These are phyloP conservation scores for Sebastes schlegelii DNA, from an alignment of 2,113 vertebrate species.

Conservation along the genomic window DNA sequence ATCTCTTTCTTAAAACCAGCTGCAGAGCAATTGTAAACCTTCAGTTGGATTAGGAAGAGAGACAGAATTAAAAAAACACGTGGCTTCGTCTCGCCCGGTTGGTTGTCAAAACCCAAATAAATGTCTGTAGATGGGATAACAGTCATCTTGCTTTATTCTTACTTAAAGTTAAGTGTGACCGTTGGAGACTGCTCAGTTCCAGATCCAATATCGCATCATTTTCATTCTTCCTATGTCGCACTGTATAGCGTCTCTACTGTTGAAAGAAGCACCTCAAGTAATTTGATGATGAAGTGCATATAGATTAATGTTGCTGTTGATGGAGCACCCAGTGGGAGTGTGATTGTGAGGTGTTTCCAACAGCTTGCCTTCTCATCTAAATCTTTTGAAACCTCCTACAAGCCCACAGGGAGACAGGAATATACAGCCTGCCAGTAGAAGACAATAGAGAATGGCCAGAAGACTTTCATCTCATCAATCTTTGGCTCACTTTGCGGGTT, in stretches of 20 bases:
- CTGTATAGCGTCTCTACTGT: conserved; percentile 20
- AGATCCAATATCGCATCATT: conserved; percentile 33
- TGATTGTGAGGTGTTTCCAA: conserved; percentile 75
- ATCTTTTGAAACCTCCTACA: conserved; percentile 73
- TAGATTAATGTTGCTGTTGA: conserved; percentile 73
- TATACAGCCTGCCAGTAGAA: conserved; percentile 66
- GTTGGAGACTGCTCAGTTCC: conserved; percentile 14
- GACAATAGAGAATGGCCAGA: conserved; percentile 72
- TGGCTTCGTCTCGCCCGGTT: neutral
- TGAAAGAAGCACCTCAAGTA: conserved; percentile 70
- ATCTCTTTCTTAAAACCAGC: conserved; percentile 23
- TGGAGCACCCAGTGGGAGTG: conserved; percentile 75
- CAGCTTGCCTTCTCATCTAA: conserved; percentile 71
- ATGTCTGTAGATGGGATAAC: neutral
- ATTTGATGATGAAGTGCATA: conserved; percentile 65
- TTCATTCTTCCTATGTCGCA: conserved; percentile 27
- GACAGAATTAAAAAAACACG: conserved; percentile 18
- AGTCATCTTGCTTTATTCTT: neutral
- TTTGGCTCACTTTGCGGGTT: conserved; percentile 56
- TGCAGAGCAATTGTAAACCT: conserved; percentile 17
- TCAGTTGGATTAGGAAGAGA: conserved; percentile 10
- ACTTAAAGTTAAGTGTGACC: neutral
- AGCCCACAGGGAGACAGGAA: conserved; percentile 66
- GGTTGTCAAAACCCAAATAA: conserved; percentile 16
- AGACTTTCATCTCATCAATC: conserved; percentile 68